Evolutionary conservation across 2,797 vertebrate species (phyloP).

Genomic region (Syndactyla subalaris): DNA sequence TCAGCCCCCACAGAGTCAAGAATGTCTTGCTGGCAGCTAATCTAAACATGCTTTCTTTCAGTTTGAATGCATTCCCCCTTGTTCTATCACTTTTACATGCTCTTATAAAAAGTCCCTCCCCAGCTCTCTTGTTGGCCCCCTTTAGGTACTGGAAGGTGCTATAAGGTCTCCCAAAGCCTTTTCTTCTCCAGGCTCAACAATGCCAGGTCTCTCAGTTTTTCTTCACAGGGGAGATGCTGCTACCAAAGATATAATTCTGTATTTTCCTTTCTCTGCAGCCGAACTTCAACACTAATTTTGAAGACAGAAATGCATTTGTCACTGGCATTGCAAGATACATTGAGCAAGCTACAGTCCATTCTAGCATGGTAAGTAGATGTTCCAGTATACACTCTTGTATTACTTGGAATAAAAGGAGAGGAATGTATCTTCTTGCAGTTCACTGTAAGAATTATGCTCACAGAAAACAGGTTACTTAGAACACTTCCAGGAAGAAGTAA

Average conservation of each 20-base stretch:
- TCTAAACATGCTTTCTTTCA: not conserved
- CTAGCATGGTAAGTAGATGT: slow-evolving; percentile 88
- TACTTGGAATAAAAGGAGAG: not conserved
- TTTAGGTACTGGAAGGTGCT: not conserved
- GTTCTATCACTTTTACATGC: not conserved
- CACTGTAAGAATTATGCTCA: not conserved
- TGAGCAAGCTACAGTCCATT: slow-evolving; percentile 97
- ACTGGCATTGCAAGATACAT: slow-evolving; percentile 98
- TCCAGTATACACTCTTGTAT: not conserved
- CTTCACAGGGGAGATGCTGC: not conserved
- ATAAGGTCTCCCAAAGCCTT: not conserved
- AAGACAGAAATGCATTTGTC: slow-evolving; percentile 98
- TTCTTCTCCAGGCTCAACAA: not conserved
- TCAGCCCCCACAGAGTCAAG: not conserved
- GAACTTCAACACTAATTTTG: slow-evolving; percentile 99
- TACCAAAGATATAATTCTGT: not conserved
- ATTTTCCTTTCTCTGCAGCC: slow-evolving; percentile 79
- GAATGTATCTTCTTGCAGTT: not conserved
- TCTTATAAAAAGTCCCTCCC: not conserved
- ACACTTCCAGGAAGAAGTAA: not conserved
- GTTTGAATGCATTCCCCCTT: not conserved
- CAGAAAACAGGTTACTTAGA: not conserved
- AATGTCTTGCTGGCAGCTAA: not conserved
- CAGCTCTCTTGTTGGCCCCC: not conserved
- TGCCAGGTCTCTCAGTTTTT: not conserved